Evolutionary conservation across 2,797 vertebrate genomes (phyloP).

Genomic region (Halcyon leucocephala): DNA sequence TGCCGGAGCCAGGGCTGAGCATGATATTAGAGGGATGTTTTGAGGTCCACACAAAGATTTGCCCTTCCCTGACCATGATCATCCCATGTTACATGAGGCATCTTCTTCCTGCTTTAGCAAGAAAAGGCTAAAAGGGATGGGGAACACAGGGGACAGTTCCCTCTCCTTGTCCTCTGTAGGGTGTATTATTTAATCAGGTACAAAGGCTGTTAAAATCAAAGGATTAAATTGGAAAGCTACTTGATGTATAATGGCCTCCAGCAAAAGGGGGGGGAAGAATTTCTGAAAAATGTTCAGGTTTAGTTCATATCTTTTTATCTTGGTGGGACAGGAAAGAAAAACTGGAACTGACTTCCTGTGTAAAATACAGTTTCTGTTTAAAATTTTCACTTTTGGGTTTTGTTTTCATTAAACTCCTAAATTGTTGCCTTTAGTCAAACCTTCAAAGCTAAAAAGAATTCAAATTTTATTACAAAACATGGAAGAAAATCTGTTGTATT

Average conservation of each 20-base stretch:
- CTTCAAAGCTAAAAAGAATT: not conserved
- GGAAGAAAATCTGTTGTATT: not conserved
- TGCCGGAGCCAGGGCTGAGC: not conserved
- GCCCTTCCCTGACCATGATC: accelerated
- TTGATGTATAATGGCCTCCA: not conserved
- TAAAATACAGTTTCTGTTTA: not conserved
- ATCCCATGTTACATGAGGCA: not conserved
- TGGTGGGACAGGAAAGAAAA: not conserved
- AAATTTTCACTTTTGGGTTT: not conserved
- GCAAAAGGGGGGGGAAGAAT: not conserved
- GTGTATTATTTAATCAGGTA: not conserved
- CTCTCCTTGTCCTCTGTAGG: not conserved
- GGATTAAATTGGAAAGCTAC: not conserved
- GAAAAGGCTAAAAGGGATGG: not conserved
- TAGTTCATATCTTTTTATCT: not conserved
- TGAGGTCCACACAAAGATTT: not conserved
- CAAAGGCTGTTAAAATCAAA: constrained; percentile 2
- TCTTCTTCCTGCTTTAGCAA: accelerated
- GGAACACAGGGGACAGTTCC: not conserved
- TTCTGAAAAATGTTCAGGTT: not conserved
- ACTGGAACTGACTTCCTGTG: not conserved
- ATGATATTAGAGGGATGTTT: accelerated
- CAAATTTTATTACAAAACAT: not conserved
- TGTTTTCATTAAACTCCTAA: not conserved
- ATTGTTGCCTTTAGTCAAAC: not conserved